phyloP scores from a whole-genome alignment of 2,888 invertebrate genomes.

The Dolichomitus sp. region DNA sequence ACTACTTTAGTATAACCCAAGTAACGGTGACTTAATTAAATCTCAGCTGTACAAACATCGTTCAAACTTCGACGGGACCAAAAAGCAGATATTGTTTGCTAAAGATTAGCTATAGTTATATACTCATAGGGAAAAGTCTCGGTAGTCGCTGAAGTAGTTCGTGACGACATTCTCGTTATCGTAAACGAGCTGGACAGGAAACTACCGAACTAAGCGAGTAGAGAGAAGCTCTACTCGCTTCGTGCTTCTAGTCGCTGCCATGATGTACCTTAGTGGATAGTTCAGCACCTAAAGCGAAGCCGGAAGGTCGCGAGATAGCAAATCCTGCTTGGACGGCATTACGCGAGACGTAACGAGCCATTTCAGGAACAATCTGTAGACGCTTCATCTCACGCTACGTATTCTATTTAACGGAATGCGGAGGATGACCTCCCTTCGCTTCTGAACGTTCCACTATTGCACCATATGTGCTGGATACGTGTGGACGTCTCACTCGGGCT shows the following conservation, averaged over 20 bases:
- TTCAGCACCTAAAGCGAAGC: constrained; percentile 27
- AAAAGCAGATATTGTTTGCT: constrained; percentile 6
- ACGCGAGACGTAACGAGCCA: constrained; percentile 56
- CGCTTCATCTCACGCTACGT: constrained; percentile 4
- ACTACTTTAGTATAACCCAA: not conserved
- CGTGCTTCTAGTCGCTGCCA: not conserved
- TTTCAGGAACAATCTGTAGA: constrained; percentile 56
- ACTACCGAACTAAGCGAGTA: constrained; percentile 33
- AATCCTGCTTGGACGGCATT: constrained; percentile 11
- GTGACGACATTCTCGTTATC: constrained; percentile 62
- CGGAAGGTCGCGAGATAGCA: constrained; percentile 25
- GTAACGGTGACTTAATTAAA: constrained; percentile 9
- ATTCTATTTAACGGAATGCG: constrained; percentile 41
- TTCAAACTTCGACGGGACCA: constrained; percentile 6
- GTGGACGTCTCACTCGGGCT: not conserved
- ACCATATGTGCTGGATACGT: constrained; percentile 65
- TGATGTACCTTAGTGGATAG: not conserved
- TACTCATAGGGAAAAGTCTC: constrained; percentile 11
- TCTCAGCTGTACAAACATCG: constrained; percentile 14
- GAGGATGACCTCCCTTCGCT: constrained; percentile 32
- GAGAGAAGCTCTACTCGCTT: not conserved
- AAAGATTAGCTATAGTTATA: not conserved
- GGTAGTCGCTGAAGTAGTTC: constrained; percentile 46
- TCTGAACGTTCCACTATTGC: constrained; percentile 17
- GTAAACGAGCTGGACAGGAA: constrained; percentile 54